A percentile compares a stretch with the other conserved stretches of the same genome.
phyloP scores from a whole-genome alignment of 2,797 vertebrate species.

The Enteromius radiatus region DNA sequence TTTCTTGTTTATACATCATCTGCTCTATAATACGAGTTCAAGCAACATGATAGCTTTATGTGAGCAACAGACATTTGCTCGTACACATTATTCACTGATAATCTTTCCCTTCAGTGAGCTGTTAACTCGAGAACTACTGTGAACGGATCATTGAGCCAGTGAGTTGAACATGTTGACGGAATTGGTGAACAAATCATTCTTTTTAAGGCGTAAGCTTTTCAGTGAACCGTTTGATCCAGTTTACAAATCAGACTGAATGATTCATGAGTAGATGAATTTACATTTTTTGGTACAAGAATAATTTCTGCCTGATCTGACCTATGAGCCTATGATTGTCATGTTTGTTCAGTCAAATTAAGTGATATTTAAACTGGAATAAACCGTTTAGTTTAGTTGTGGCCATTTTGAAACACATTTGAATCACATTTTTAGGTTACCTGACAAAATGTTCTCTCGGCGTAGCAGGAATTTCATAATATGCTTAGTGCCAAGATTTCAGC shows the following conservation, averaged over 20 bases:
- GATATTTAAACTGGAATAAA: background rate
- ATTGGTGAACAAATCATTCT: background rate
- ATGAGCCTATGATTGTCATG: background rate
- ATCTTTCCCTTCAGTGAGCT: slow-evolving; percentile 24
- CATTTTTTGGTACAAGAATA: background rate
- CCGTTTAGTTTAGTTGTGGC: background rate
- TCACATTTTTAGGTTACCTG: background rate
- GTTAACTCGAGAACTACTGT: background rate
- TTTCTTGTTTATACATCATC: background rate
- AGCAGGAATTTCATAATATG: slow-evolving; percentile 26
- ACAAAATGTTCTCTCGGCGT: background rate
- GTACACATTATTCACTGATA: slow-evolving; percentile 7
- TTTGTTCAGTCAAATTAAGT: background rate
- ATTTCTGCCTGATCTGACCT: background rate
- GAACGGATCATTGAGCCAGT: background rate
- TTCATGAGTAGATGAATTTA: background rate
- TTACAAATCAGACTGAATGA: slow-evolving; percentile 6
- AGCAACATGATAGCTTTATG: background rate
- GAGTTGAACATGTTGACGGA: background rate
- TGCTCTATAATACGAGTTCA: slow-evolving; percentile 1
- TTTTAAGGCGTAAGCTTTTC: background rate
- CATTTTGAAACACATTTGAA: background rate
- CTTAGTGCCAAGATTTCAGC: slow-evolving; percentile 13
- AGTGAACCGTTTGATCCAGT: slow-evolving; percentile 7
- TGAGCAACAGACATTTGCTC: background rate